These are phyloP conservation scores for Sebastes wilsoni DNA, from an alignment of 2,797 vertebrate species.

Conservation along the genomic window DNA sequence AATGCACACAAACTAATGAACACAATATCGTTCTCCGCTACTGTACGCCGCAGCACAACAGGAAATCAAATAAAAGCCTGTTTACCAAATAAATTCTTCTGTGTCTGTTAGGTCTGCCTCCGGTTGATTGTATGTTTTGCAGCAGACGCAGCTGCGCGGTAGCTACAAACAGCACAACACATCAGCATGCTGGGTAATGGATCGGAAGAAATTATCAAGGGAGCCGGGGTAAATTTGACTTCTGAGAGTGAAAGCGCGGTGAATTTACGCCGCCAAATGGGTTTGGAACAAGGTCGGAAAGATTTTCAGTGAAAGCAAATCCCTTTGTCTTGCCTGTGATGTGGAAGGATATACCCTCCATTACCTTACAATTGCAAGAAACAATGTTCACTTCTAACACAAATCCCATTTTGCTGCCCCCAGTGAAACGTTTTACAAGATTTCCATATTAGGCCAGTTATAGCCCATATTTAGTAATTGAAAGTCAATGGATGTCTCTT, in stretches of 20 bases:
- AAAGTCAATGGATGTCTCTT: slow-evolving; percentile 52
- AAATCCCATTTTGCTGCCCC: slow-evolving; percentile 52
- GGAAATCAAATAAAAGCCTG: slow-evolving; percentile 79
- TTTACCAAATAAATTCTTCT: slow-evolving; percentile 71
- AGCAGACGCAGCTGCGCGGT: slow-evolving; percentile 45
- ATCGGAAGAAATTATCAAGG: slow-evolving; percentile 62
- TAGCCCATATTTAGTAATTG: slow-evolving; percentile 49
- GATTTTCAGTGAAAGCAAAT: slow-evolving; percentile 64
- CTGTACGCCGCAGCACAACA: slow-evolving; percentile 61
- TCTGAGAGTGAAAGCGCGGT: slow-evolving; percentile 37
- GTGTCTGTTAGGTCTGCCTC: slow-evolving; percentile 56
- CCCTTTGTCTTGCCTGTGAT: slow-evolving; percentile 44
- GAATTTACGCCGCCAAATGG: slow-evolving; percentile 70
- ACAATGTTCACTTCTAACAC: slow-evolving; percentile 32
- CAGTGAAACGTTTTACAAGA: slow-evolving; percentile 49
- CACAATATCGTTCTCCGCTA: slow-evolving; percentile 63
- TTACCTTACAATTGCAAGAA: slow-evolving; percentile 49
- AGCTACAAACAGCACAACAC: slow-evolving; percentile 53
- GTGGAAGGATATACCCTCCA: slow-evolving; percentile 53
- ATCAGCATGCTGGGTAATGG: slow-evolving; percentile 64
- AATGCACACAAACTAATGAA: slow-evolving; percentile 84
- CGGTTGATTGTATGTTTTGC: slow-evolving; percentile 65
- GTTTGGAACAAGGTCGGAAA: slow-evolving; percentile 64
- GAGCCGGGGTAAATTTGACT: slow-evolving; percentile 65
- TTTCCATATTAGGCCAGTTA: slow-evolving; percentile 59